These are phyloP conservation scores for Palythoa grandiflora DNA, from an alignment of 92 coral and sea anemone species.

Conservation along the genomic window DNA sequence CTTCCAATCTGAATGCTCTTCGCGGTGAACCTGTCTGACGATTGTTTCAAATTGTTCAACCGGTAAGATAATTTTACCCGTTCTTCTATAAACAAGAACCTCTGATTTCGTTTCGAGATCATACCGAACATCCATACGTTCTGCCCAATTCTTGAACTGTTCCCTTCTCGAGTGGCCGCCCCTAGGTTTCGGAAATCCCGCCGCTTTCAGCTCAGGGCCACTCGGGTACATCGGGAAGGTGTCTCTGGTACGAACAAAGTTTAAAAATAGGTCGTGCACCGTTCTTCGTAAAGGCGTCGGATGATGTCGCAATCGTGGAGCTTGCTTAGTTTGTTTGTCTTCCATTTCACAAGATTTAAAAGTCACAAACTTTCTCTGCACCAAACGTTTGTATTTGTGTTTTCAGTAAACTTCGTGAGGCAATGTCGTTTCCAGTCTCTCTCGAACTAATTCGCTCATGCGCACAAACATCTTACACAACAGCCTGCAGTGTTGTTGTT, in stretches of 20 bases:
- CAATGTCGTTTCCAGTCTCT: slow-evolving; percentile 3
- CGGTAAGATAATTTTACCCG: slow-evolving; percentile 94
- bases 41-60: slow-evolving; percentile 83
- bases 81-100: slow-evolving; percentile 73
- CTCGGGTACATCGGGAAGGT: slow-evolving; percentile 72
- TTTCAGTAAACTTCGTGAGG: background rate
- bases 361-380: background rate
- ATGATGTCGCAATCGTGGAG: slow-evolving; percentile 67
- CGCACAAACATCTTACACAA: background rate
- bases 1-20: slow-evolving; percentile 69
- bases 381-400: no score
- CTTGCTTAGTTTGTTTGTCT: slow-evolving; percentile 35
- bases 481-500: slow-evolving; percentile 18
- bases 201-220: slow-evolving; percentile 85
- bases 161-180: slow-evolving; percentile 86
- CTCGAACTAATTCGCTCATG: slow-evolving; percentile 16
- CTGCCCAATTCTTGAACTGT: slow-evolving; percentile 85
- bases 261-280: slow-evolving; percentile 71
- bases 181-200: slow-evolving; percentile 87
- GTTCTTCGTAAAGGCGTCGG: slow-evolving; percentile 78
- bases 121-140: slow-evolving; percentile 74
- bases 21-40: slow-evolving; percentile 73
- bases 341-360: slow-evolving; percentile 14
- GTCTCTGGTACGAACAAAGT: slow-evolving; percentile 69
- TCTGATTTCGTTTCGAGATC: slow-evolving; percentile 71